Evolutionary conservation across 2,113 vertebrate genomes (phyloP).

Genomic region (Gambusia holbrooki): DNA sequence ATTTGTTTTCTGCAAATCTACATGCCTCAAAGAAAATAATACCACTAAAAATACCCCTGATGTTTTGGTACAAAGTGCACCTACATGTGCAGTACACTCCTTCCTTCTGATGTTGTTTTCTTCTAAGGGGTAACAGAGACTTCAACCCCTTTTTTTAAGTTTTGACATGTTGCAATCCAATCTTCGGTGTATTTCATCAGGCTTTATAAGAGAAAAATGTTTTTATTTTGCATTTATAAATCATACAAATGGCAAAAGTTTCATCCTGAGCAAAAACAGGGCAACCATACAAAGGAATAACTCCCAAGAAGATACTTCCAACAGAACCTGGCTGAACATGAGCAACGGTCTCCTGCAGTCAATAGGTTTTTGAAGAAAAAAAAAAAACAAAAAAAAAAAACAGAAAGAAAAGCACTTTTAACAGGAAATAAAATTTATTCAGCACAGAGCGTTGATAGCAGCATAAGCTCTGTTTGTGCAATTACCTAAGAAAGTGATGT

Average conservation of each 20-base stretch:
- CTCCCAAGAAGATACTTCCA: neutral
- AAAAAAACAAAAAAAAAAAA: neutral
- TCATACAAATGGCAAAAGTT: neutral
- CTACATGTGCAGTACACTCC: too few relatives aligned
- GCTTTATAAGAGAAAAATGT: too few relatives aligned
- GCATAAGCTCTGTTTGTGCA: neutral
- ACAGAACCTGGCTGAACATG: neutral
- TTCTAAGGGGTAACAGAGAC: too few relatives aligned
- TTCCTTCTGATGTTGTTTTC: too few relatives aligned
- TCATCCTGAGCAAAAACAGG: neutral
- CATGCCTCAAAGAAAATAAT: too few relatives aligned
- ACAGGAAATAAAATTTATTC: neutral
- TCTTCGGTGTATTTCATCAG: too few relatives aligned
- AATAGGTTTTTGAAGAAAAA: neutral
- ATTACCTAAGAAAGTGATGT: neutral
- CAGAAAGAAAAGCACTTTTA: neutral
- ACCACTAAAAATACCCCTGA: too few relatives aligned
- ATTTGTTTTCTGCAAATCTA: too few relatives aligned
- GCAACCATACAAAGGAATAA: neutral
- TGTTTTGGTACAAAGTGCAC: too few relatives aligned
- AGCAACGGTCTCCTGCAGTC: neutral
- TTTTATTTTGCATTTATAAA: too few relatives aligned
- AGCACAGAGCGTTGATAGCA: too few relatives aligned
- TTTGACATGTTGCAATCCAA: neutral
- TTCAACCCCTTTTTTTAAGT: too few relatives aligned